Base-by-base conservation (phyloP, 64 coral and sea anemone species). In the Montipora sp. region DNA sequence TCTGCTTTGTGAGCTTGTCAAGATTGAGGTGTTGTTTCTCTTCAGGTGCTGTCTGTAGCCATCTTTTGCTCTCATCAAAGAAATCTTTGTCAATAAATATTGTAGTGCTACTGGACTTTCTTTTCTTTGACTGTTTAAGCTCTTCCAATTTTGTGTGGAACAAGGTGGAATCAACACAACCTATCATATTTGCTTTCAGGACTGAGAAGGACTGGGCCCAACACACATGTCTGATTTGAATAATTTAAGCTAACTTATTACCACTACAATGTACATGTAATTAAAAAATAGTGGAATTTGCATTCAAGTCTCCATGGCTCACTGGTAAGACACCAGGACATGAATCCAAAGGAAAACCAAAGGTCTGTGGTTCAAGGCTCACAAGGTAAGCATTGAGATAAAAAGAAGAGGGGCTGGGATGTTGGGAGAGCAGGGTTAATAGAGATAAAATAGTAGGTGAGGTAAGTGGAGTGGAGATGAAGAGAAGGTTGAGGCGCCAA, bases 311-410 rank as follows among this genome's bases (percentile, higher is more conserved):
- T 4, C 70, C 15, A 4, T 21, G 70, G 70, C 70, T 73, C 70
- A 73, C 8, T 73, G 24, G 70, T 73, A 73, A 73, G 18, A 15
- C 70, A 73, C 22, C 70, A 73, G 70, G 70, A 73, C 19, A 20
- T 71, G 67, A 71, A 71, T 71, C 67, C 67, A 71, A 71, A 21
- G 67, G 67, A 71, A 71, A 71, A 22, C 67, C 67, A 71, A 71
- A 71, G 67, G 67, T 71, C 19, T 14, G 18, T 71, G 67, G 67
- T 71, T 71, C 19, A 20, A 23, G 18, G 3, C 11, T 71, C 19
- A 20, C 11, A n/a, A 71, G 11, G 67, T 71, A 71, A 0, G 11
- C 67, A 71, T 21, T 7, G 63, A 67, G 63, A 67, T 71, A 20
- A 71, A 71, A 71, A 71, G 20, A 71, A 71, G 67, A 71, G 67